Evolutionary conservation across 2,113 vertebrate genomes (phyloP), one percentile per base, ranked within the genome.

Genomic region (Podocnemis expansa): DNA sequence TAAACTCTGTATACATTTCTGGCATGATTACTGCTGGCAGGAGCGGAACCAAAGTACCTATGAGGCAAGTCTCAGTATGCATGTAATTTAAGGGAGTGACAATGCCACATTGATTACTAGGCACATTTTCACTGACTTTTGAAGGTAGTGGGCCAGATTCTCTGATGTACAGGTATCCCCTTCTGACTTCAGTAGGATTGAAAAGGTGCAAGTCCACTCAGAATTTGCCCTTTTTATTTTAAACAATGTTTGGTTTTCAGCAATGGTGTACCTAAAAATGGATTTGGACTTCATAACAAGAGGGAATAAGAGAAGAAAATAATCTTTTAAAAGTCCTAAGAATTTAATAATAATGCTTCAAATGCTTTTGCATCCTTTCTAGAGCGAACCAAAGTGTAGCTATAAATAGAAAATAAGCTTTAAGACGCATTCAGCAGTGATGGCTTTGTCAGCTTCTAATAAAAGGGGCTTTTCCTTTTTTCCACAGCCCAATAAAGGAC

Each of bases 371-470:
- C 83, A 83, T 94, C 88, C 87, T 95, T 90, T 84, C 88, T 93
- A 88, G 81, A 96, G 91, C 85, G 54, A 96, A 79, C 95, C 81
- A 82, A 94, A 97, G 91, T 88, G 45, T 91, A 97, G 75, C 93
- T 94, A 94, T 93, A 96, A 97, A 96, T 95, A 97, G 91, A 85
- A 75, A 73, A 31, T 60, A 38, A 86, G 27, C 47, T 24, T 49
- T 81, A 34, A 91, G 83, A 80, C 34, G 13, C 34, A 54, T 91
- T 67, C 52, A 75, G 19, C 52, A 19, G 70, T 85, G 88, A 87
- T 88, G 87, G 82, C 89, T 96, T 92, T 92, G 90, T 93, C 95
- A 95, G 94, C 93, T 91, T 92, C 89, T 90, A 84, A 96, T 94
- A 92, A 96, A 96, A 94, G 88, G 51, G 25, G 55, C 75, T 43